These are phyloP conservation scores for Eubasilissa regina DNA, from an alignment of 1,140 invertebrate species.

Conservation along the genomic window DNA sequence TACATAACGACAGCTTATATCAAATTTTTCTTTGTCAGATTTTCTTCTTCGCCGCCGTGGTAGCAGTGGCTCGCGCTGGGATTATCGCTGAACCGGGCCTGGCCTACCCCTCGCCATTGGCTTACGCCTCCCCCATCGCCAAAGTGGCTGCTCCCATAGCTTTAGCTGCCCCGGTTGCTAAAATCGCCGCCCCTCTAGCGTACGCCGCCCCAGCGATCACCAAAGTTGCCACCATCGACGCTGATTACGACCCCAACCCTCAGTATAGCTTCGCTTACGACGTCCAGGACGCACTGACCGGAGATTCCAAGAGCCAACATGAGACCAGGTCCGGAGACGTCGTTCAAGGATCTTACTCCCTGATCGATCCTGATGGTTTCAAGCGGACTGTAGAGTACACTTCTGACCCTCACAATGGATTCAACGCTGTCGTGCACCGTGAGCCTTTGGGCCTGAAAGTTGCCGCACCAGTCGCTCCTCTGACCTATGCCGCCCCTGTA, in stretches of 20 bases:
- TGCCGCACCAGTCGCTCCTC: slow-evolving; percentile 41
- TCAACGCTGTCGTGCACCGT: slow-evolving; percentile 67
- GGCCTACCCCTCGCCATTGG: slow-evolving; percentile 64
- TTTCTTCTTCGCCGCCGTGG: slow-evolving; percentile 65
- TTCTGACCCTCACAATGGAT: slow-evolving; percentile 67
- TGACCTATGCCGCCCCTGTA: slow-evolving; percentile 58
- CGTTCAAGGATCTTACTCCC: slow-evolving; percentile 62
- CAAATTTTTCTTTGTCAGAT: slow-evolving; percentile 64
- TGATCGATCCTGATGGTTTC: slow-evolving; percentile 66
- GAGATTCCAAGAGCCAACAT: slow-evolving; percentile 74
- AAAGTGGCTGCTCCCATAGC: slow-evolving; percentile 63
- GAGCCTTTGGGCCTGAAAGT: slow-evolving; percentile 58
- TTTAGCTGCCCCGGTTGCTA: slow-evolving; percentile 51
- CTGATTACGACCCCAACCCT: slow-evolving; percentile 73
- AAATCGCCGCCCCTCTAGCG: slow-evolving; percentile 63
- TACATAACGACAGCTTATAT: not conserved
- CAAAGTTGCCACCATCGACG: slow-evolving; percentile 61
- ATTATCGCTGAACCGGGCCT: slow-evolving; percentile 60
- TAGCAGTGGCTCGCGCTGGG: slow-evolving; percentile 67
- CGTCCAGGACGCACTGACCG: slow-evolving; percentile 74
- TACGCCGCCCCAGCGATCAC: slow-evolving; percentile 62
- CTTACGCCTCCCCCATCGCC: slow-evolving; percentile 57
- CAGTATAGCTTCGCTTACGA: slow-evolving; percentile 75
- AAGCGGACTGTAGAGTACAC: slow-evolving; percentile 67
- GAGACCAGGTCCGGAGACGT: slow-evolving; percentile 63